Percentiles rank a stretch among this genome's conserved stretches.
phyloP scores from a whole-genome alignment of 1,140 invertebrate species.

The Papilio polyxenes region DNA sequence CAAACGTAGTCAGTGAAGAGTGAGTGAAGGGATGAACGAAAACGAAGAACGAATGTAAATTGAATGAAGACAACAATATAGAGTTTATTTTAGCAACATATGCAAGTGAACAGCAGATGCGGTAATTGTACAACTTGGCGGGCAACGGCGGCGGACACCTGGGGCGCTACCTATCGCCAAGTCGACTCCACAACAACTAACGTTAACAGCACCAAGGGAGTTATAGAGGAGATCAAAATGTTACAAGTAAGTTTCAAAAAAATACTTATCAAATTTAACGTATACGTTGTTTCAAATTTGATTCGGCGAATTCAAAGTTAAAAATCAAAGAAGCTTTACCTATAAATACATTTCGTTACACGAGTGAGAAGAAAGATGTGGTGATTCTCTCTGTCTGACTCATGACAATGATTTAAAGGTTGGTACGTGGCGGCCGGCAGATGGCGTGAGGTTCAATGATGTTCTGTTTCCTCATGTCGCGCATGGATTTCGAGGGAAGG shows the following conservation, averaged over 20 bases:
- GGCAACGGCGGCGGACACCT: conserved; percentile 85
- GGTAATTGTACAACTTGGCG: conserved; percentile 85
- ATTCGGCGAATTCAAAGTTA: background rate
- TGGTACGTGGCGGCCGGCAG: conserved; percentile 86
- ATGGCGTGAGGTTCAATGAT: conserved; percentile 85
- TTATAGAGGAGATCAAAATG: conserved; percentile 65
- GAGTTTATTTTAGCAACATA: conserved; percentile 69
- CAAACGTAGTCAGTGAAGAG: background rate
- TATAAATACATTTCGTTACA: background rate
- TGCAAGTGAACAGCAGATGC: conserved; percentile 80
- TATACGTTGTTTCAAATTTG: no score
- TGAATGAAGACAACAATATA: background rate
- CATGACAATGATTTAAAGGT: conserved; percentile 70
- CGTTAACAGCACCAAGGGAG: conserved; percentile 42
- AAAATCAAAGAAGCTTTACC: conserved; percentile 53
- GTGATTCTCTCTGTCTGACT: background rate
- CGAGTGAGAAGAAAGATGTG: background rate
- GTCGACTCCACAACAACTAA: conserved; percentile 42
- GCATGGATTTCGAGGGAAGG: conserved; percentile 89
- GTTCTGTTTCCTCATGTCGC: conserved; percentile 89
- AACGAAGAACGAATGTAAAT: background rate
- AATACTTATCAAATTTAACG: background rate
- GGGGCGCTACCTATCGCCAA: conserved; percentile 80
- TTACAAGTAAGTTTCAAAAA: conserved; percentile 55
- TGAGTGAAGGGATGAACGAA: background rate